Base-by-base conservation (phyloP, 2,113 vertebrate species). In the Nothobranchius furzeri region DNA sequence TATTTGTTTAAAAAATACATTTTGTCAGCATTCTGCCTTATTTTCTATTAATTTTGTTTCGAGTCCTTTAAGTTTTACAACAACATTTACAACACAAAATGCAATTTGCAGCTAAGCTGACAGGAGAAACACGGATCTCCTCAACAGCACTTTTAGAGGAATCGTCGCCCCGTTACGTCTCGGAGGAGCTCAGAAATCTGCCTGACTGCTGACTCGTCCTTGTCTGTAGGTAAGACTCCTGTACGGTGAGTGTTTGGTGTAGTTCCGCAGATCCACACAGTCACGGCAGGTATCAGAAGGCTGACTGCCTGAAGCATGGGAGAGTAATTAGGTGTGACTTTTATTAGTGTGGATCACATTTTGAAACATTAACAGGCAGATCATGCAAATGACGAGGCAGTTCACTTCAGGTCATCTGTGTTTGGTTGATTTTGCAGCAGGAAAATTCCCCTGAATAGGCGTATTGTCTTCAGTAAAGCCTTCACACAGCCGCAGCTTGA, bases 321-420 rank as follows among this genome's bases (percentile, higher is more conserved):
- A 62, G 49, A 64, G 56, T 40, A 11, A 35, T 71, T 46, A 53
- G 13, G n/a, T 64, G 58, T 35, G 45, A 54, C 10, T 43, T 24
- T 58, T 30, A 46, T 56, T 24, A 17, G 1, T 30, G 10, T 24
- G 15, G 58, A 59, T 78, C 4, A 59, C 20, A 70, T 12, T 40
- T 35, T 8, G 55, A 65, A 64, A 59, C 56, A 65, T 60, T 74
- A 75, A 78, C 76, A 90, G 91, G 90, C 91, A 93, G 90, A 85
- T 64, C 61, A 52, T 82, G 90, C 89, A 86, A 79, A 70, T 56
- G 57, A 76, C 24, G 79, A 88, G 81, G 83, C 81, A 84, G 76
- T 82, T 78, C 15, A 59, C 68, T 57, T 55, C 53, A 48, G 47
- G 6, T 0, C 43, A 61, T 54, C 24, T 60, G 37, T 59, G 53